phyloP scores from a whole-genome alignment of 2,888 invertebrate species.

The Barypeithes pellucidus region DNA sequence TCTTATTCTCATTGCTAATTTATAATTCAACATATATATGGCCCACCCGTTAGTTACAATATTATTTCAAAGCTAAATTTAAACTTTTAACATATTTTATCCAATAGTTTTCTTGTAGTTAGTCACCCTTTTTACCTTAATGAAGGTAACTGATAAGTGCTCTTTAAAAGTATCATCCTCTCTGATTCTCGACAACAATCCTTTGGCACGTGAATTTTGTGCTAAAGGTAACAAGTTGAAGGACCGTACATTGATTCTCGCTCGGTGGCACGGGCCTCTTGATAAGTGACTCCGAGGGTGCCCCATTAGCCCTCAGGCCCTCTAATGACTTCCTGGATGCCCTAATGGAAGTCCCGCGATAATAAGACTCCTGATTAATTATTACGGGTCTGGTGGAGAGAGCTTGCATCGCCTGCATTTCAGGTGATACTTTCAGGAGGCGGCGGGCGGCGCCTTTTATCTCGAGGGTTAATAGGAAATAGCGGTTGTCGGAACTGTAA shows the following conservation, averaged over 20 bases:
- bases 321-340: slow-evolving; percentile 67
- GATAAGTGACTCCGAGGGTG: slow-evolving; percentile 48
- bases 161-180: background rate
- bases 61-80: too few species aligned
- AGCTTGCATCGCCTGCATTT: slow-evolving; percentile 37
- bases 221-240: slow-evolving; percentile 25
- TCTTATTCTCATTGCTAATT: too few species aligned
- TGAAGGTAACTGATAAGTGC: too few species aligned
- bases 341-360: slow-evolving; percentile 67
- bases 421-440: slow-evolving; percentile 18
- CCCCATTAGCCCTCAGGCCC: slow-evolving; percentile 61
- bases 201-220: slow-evolving; percentile 13
- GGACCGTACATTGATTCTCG: slow-evolving; percentile 31
- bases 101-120: too few species aligned
- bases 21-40: too few species aligned
- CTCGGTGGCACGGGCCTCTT: slow-evolving; percentile 36
- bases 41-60: too few species aligned
- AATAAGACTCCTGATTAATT: slow-evolving; percentile 57
- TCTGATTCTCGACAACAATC: slow-evolving; percentile 7
- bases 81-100: too few species aligned
- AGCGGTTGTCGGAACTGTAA: background rate
- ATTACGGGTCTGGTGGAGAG: slow-evolving; percentile 33
- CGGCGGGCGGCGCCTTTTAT: slow-evolving; percentile 20
- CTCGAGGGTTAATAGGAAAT: slow-evolving; percentile 27
- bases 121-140: too few species aligned